These are phyloP conservation scores for Daphoenositta chrysoptera DNA, from an alignment of 2,113 vertebrate genomes.

Conservation along the genomic window DNA sequence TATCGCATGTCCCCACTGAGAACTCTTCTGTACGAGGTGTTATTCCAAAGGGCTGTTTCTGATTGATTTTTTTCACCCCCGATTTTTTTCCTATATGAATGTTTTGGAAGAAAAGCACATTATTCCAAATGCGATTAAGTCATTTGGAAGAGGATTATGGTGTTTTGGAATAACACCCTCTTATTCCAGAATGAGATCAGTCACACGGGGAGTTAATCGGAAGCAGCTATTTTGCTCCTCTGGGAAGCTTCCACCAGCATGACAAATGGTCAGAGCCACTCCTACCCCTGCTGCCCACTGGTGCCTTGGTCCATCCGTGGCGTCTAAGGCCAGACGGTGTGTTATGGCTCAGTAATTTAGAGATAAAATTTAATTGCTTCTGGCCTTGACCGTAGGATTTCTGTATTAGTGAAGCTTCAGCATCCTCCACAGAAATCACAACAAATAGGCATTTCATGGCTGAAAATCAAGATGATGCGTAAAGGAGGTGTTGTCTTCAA, in stretches of 20 bases:
- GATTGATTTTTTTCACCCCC: not conserved
- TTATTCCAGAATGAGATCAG: slow-evolving; percentile 56
- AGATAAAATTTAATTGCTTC: not conserved
- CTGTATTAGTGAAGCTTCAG: not conserved
- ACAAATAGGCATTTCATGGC: not conserved
- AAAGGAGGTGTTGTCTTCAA: not conserved
- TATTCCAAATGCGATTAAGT: slow-evolving; percentile 38
- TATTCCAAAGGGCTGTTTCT: not conserved
- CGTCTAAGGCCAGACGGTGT: not conserved
- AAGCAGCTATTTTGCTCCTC: not conserved
- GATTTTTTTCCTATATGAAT: not conserved
- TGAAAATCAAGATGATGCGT: accelerated
- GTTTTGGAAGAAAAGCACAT: slow-evolving; percentile 15
- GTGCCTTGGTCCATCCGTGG: not conserved
- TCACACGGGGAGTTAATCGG: not conserved
- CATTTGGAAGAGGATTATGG: slow-evolving; percentile 42
- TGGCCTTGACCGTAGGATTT: not conserved
- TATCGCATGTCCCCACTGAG: accelerated
- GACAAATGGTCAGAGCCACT: accelerated
- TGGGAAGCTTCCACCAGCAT: not conserved
- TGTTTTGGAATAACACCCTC: slow-evolving; percentile 37
- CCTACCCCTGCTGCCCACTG: not conserved
- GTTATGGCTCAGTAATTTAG: not conserved
- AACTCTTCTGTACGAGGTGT: not conserved
- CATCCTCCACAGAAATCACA: accelerated